Evolutionary conservation across 2,888 invertebrate genomes (phyloP).

Genomic region (Acrocera orbiculus): DNA sequence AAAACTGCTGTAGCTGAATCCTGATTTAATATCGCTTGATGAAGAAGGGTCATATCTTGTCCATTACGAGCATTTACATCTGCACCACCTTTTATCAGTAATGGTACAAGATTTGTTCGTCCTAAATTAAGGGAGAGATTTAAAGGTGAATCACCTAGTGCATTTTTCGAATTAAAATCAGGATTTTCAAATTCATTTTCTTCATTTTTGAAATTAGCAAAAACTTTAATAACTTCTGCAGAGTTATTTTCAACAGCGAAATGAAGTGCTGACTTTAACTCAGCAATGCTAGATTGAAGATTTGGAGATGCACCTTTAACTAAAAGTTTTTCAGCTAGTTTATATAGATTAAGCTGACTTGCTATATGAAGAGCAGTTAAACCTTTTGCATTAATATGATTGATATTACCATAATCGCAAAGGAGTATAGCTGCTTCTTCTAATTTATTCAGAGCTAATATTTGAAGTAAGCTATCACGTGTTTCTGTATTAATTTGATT

Average conservation of each 20-base stretch:
- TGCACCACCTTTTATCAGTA: constrained; percentile 56
- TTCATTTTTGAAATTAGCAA: constrained; percentile 46
- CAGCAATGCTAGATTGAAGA: constrained; percentile 41
- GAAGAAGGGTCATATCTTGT: constrained; percentile 64
- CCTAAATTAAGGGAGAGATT: constrained; percentile 50
- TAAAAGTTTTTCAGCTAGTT: constrained; percentile 51
- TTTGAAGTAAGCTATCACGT: constrained; percentile 62
- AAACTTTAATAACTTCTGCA: constrained; percentile 46
- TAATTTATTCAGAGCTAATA: constrained; percentile 44
- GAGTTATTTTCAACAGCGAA: constrained; percentile 59
- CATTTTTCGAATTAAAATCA: constrained; percentile 63
- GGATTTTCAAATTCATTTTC: constrained; percentile 33
- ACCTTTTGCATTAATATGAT: constrained; percentile 59
- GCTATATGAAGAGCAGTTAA: constrained; percentile 65
- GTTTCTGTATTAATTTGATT: constrained; percentile 51
- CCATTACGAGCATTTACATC: constrained; percentile 72
- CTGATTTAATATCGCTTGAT: constrained; percentile 70
- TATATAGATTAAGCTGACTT: constrained; percentile 48
- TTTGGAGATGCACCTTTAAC: constrained; percentile 58
- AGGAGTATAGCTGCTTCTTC: constrained; percentile 64
- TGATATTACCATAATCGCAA: constrained; percentile 47
- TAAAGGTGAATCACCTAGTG: constrained; percentile 65
- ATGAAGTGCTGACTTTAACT: constrained; percentile 64
- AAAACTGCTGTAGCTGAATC: constrained; percentile 71
- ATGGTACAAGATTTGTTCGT: constrained; percentile 44